Evolutionary conservation across 2,797 vertebrate genomes (phyloP), one percentile per base, ranked within the genome.

Genomic region (Chlorospingus semifuscus): DNA sequence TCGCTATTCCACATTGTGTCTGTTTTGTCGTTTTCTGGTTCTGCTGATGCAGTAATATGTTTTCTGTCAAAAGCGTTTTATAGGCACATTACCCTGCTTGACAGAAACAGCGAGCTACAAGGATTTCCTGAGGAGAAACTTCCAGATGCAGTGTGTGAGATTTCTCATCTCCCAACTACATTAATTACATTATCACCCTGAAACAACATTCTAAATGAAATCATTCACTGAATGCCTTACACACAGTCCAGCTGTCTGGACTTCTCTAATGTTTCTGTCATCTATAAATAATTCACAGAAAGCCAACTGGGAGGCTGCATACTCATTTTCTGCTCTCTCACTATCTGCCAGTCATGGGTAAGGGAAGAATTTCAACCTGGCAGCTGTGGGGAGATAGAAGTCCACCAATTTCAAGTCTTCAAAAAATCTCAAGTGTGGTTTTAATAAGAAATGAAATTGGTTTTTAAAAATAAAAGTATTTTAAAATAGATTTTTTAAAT

Each of bases 201-300:
- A 83, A 95, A 96, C n/a, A 95, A 96, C 90, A 52, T 95, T 89
- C 41, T 55, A 97, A 97, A 97, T 81, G 26, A 94, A 94, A 95
- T 91, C 46, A 90, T 91, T 93, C 80, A 71, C 84, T 93, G 95
- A 69, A 96, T 90, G 50, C 27, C 57, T 90, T 77, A 60, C 37
- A 50, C 39, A n/a, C 21, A 68, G 88, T 91, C 69, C 87, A 89
- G 75, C 80, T 89, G 46, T 65, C 83, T 79, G 89, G 84, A 87
- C 95, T 95, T 96, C 49, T 78, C 20, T 82, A 59, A 69, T 75
- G 77, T 37, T 89, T 84, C 84, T 93, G 90, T 91, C 83, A 89
- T 76, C 86, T 78, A 83, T 95, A 93, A 95, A 94, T 95, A 96
- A 95, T 83, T 94, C 90, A 77, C 56, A 89, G 85, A 86, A 90